Base-by-base conservation (phyloP, 2,888 invertebrate genomes). In the Reticulitermes lucifugus region DNA sequence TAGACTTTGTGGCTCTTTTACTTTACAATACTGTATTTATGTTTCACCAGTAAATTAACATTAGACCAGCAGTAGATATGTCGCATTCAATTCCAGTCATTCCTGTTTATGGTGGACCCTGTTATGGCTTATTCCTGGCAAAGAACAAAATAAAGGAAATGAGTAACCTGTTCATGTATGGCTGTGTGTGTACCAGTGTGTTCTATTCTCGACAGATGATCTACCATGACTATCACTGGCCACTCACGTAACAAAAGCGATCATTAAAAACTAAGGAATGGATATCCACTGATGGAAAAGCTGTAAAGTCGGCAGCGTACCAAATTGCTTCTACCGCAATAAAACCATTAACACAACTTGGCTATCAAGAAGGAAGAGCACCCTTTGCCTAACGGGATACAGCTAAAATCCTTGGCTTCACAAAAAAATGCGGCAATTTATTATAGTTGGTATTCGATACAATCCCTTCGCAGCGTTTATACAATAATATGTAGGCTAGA, bases 301-400 rank as follows among this genome's bases (percentile, higher is more conserved):
- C 21, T 60, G 65, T n/a, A n/a, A 65, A 65, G 65, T 14, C 65
- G 65, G 65, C 55, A 55, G 46, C 43, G 14, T 21, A n/a, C 43
- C 43, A 25, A 77, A 77, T 77, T 46, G 77, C 79, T 46, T 29
- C 79, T 25, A 65, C 65, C n/a, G 79, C 22, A 46, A 79, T 79
- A 79, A 79, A 79, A 55, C 79, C 79, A 79, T 79, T 79, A 79
- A 79, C 79, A 46, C 43, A 79, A 25, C 79, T 79, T n/a, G 51
- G 46, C 51, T n/a, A 55, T 79, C 75, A 75, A 75, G 75, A 18
- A 35, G 12, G 18, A 4, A 35, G 35, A 18, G 18, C 55, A 2
- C 55, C 55, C 55, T 55, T 55, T 55, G 5, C 21, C 18, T 55
- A 55, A 65, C 25, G 65, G 65, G 65, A 9, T 10, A 65, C n/a